Conservation (phyloP, 2,888 invertebrate species). For the Entomobrya multifasciata region DNA sequence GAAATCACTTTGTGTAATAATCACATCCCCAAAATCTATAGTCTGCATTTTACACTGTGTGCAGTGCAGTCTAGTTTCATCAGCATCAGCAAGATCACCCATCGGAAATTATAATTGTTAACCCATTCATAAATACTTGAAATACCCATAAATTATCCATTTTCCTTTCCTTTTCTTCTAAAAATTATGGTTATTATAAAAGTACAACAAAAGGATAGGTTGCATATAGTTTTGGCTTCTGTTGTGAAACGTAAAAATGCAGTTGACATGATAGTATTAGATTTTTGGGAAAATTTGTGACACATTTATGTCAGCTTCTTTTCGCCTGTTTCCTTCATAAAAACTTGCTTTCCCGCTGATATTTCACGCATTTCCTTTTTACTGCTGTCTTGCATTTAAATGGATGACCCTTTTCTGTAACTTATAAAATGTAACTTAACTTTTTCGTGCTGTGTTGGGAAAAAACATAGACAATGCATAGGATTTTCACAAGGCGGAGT, state of each 20-base stretch:
- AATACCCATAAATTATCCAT: constrained; percentile 59
- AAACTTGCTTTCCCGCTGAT: constrained; percentile 31
- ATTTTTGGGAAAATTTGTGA: constrained; percentile 48
- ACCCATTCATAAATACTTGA: no score
- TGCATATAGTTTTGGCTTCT: no score
- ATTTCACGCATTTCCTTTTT: constrained; percentile 46
- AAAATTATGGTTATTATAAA: neutral
- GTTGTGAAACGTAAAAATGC: no score
- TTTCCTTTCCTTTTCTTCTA: constrained; percentile 7
- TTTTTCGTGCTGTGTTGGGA: neutral
- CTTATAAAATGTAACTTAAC: no score
- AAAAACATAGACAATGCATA: neutral
- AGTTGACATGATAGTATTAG: neutral
- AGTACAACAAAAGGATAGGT: no score
- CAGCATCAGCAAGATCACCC: constrained; percentile 10
- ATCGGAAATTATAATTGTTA: constrained; percentile 57
- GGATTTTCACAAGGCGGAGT: constrained; percentile 47
- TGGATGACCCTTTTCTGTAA: constrained; percentile 15
- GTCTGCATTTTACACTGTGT: no score
- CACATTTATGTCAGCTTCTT: constrained; percentile 57
- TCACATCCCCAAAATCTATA: no score
- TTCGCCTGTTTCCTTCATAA: constrained; percentile 13
- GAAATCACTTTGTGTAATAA: constrained; percentile 33
- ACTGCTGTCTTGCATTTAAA: constrained; percentile 27
- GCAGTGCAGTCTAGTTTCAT: no score